Base-by-base conservation (phyloP, 2,797 vertebrate genomes). In the Natrix natrix region DNA sequence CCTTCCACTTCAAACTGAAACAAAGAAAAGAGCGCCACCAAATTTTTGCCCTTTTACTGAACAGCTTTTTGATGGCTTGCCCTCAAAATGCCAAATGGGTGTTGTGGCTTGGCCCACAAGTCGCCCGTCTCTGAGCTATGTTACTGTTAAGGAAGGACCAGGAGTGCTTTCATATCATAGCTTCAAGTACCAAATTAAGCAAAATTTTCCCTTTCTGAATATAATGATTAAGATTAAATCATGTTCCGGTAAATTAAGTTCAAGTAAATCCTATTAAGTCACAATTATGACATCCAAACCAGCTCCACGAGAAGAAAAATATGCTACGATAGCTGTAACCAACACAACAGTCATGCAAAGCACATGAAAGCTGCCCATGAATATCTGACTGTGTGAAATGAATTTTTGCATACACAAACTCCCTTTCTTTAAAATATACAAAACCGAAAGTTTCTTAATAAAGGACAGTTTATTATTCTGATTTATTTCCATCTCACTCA, bases 371-470 rank as follows among this genome's bases (percentile, higher is more conserved):
- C 8, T 54, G 16, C 14, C 55, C 86, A 92, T 13, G n/a, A 63
- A 66, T n/a, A 60, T 37, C 7, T 86, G 28, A 63, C 17, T 90
- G 8, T 86, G 8, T 63, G 5, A 43, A 55, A 86, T 86, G 86
- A 55, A 28, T 20, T 26, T 17, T 57, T 57, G 61, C 12, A 63
- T 37, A 66, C 12, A 32, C 52, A 86, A 59, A 48, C 12, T 1
- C 24, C 48, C 1, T 6, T 86, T 12, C 48, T 28, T 61, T 55
- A 92, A 90, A 63, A 48, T 17, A 17, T 32, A 69, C 94, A 4
- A 93, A 83, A 83, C 37, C 20, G 48, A 48, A 48, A 93, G 90
- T 94, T 94, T 87, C 17, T 69, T 95, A 69, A 66, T 90, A 92
- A 93, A 94, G 56, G 16, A 87, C 8, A 55, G 94, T 59, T 90